phyloP scores from a whole-genome alignment of 2,113 vertebrate genomes.

The Baryphthengus martii region DNA sequence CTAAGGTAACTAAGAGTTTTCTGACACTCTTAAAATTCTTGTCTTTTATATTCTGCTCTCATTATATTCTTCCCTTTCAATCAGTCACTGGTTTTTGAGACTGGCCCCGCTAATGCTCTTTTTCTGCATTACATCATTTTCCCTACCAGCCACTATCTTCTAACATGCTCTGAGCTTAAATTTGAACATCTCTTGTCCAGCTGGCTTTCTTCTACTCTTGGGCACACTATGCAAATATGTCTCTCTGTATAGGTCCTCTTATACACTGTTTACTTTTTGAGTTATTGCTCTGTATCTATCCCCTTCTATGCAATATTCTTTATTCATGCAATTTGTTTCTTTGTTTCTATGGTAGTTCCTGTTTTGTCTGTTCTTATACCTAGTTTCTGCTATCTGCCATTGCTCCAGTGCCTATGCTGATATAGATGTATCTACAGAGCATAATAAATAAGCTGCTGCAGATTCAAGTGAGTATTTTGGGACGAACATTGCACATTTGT shows the following conservation, averaged over 20 bases:
- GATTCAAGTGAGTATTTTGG: background rate
- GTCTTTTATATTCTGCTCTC: background rate
- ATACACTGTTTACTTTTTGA: background rate
- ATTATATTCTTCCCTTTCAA: background rate
- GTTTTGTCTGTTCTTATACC: background rate
- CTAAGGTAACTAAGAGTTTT: background rate
- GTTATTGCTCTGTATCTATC: background rate
- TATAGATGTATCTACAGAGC: background rate
- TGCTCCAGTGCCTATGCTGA: background rate
- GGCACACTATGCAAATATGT: background rate
- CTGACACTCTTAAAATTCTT: background rate
- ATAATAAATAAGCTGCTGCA: background rate
- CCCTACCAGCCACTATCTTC: background rate
- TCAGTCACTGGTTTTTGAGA: background rate
- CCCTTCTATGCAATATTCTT: background rate
- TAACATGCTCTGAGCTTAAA: background rate
- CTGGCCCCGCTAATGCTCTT: background rate
- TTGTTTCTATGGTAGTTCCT: background rate
- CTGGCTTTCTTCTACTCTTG: background rate
- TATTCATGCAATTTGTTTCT: background rate
- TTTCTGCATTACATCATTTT: background rate
- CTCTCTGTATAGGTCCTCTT: background rate
- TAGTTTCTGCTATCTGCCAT: background rate
- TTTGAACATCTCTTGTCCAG: background rate
- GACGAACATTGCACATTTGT: background rate